Percentiles rank a stretch among this genome's conserved stretches.
Conservation (phyloP, 2,888 invertebrate genomes). For the Flexamia atlantica region DNA sequence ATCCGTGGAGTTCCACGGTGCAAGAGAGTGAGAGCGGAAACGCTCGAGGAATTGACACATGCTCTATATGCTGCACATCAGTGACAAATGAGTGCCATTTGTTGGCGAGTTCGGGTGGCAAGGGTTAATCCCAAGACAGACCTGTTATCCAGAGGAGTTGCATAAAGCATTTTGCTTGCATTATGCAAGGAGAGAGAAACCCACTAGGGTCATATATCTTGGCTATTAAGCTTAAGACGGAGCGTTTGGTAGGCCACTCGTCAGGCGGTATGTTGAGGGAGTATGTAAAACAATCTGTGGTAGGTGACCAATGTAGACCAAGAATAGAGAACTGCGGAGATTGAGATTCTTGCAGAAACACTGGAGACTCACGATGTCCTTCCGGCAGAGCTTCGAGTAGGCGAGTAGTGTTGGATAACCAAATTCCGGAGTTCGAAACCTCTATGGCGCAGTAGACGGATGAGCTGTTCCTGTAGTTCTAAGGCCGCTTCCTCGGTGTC, state of each 20-base stretch:
- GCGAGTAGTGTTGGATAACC: neutral
- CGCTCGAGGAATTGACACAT: conserved; percentile 33
- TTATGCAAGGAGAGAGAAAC: no score
- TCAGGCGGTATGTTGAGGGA: no score
- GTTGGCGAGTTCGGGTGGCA: conserved; percentile 2
- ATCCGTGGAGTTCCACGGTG: conserved; percentile 60
- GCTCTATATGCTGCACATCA: neutral
- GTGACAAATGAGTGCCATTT: conserved; percentile 45
- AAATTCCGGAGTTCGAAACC: conserved; percentile 46
- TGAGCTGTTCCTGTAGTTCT: conserved; percentile 26
- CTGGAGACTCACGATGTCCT: neutral
- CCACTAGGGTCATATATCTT: no score
- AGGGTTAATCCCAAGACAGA: no score
- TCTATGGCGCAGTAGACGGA: conserved; percentile 4
- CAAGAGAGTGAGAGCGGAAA: neutral
- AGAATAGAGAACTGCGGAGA: neutral
- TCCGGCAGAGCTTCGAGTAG: neutral
- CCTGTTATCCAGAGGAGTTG: no score
- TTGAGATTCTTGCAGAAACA: neutral
- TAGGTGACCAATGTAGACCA: neutral
- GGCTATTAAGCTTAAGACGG: no score
- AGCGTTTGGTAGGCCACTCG: no score
- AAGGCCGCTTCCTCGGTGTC: conserved; percentile 10
- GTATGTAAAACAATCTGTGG: no score
- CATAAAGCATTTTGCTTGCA: no score